These are phyloP conservation scores for Pseudochaenichthys georgianus DNA, from an alignment of 2,797 vertebrate species.

Conservation along the genomic window DNA sequence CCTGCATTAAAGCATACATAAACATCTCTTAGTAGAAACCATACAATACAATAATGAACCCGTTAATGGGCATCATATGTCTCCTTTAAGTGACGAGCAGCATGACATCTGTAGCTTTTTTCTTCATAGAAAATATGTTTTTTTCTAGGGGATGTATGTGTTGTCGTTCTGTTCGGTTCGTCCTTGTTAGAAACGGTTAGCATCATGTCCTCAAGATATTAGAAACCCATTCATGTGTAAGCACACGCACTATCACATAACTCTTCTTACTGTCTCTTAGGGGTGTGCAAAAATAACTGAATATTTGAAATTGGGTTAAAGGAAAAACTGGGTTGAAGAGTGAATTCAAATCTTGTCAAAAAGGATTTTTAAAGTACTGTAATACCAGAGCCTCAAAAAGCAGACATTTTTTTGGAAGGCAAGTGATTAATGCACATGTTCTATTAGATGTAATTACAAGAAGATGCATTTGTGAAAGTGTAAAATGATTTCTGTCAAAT, in stretches of 20 bases:
- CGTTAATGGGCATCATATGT: no score
- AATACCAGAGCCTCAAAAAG: conserved; percentile 49
- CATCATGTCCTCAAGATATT: conserved; percentile 60
- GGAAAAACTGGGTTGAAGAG: conserved; percentile 75
- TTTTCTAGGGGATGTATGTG: conserved; percentile 10
- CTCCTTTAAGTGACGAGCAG: conserved; percentile 10
- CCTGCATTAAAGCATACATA: no score
- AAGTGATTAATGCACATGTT: no score
- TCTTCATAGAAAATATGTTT: conserved; percentile 23
- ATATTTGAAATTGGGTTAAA: conserved; percentile 76
- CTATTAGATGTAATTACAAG: not conserved
- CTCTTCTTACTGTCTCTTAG: conserved; percentile 64
- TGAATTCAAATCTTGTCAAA: conserved; percentile 55
- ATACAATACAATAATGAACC: no score
- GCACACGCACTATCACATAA: conserved; percentile 39
- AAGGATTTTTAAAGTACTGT: conserved; percentile 39
- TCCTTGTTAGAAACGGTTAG: conserved; percentile 49
- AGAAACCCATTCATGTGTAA: conserved; percentile 48
- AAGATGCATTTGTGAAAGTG: conserved; percentile 53
- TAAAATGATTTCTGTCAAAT: conserved; percentile 59
- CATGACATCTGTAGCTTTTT: conserved; percentile 19
- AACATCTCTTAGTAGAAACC: no score
- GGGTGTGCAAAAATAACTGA: conserved; percentile 77
- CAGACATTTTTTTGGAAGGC: conserved; percentile 49
- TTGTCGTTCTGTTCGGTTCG: conserved; percentile 52